Base-by-base conservation (phyloP, 1,140 invertebrate species). In the Prorops nasuta region DNA sequence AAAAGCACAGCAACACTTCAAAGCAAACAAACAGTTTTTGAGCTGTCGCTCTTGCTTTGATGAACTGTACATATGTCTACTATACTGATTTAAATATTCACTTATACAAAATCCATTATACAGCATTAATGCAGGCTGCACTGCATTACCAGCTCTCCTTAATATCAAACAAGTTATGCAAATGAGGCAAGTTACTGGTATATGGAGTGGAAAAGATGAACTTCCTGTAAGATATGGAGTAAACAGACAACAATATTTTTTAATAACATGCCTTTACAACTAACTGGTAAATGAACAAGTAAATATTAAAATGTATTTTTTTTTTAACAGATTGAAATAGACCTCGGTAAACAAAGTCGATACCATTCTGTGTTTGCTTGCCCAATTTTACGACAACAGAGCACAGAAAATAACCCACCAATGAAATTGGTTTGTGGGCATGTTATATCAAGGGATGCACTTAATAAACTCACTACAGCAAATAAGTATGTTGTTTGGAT, bases 281-380 rank as follows among this genome's bases (percentile, higher is more conserved):
- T 28, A 12, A 4, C 9, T 9, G 15, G 17, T 16, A 21, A 18
- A 41, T 34, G 8, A 32, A n/a, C n/a, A n/a, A n/a, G n/a, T n/a
- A n/a, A 16, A 6, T 14, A 44, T 15, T 12, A 32, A 40, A 43
- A 45, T 50, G 19, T 34, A 12, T 12, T n/a, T 38, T 40, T 21
- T 71, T 63, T 58, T 43, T 50, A 76, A 38, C 63, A 92, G 90
- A 94, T 96, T 69, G 92, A 95, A 77, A 94, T 96, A 58, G 91
- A 96, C 64, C 76, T 96, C 6, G 92, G 89, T 8, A 85, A 85
- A 53, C 90, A 93, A 39, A 88, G 86, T 58, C 86, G 91, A 57
- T 98, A 95, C 73, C 97, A 99, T 79, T 98, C 95, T 19, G 91
- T 98, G 56, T 99, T 99, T 79, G 96, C 96, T 9, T 99, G 97